phyloP scores from a whole-genome alignment of 2,888 invertebrate genomes.

The Agrotis ipsilon region DNA sequence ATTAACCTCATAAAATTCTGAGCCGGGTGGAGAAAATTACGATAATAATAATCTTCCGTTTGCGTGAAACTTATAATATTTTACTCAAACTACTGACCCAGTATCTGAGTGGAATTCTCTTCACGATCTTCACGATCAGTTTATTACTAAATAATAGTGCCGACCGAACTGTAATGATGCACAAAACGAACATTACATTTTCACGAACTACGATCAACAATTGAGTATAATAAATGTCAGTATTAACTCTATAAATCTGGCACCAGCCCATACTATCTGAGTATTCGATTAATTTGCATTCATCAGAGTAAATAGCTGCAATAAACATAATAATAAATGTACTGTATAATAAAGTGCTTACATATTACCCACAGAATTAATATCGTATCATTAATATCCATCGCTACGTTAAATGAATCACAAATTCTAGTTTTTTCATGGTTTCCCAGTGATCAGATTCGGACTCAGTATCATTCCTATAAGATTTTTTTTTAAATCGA shows the following conservation, averaged over 20 bases:
- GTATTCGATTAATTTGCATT: slow-evolving; percentile 38
- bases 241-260: slow-evolving; percentile 47
- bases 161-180: slow-evolving; percentile 15
- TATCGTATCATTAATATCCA: slow-evolving; percentile 25
- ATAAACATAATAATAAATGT: slow-evolving; percentile 27
- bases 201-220: slow-evolving; percentile 46
- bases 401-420: slow-evolving; percentile 11
- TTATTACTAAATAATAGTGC: slow-evolving; percentile 29
- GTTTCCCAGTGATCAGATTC: too few species aligned
- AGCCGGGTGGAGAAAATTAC: slow-evolving; percentile 25
- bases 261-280: slow-evolving; percentile 36
- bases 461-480: not conserved
- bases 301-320: slow-evolving; percentile 28
- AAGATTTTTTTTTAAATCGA: not conserved
- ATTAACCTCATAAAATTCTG: slow-evolving; percentile 42
- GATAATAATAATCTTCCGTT: slow-evolving; percentile 23
- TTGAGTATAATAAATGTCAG: slow-evolving; percentile 56
- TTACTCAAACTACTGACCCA: slow-evolving; percentile 12
- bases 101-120: slow-evolving; percentile 23
- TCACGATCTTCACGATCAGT: slow-evolving; percentile 12
- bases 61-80: slow-evolving; percentile 16
- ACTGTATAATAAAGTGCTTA: slow-evolving; percentile 30
- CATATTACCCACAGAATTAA: slow-evolving; percentile 14
- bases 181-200: slow-evolving; percentile 35
- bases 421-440: not conserved